phyloP scores from a whole-genome alignment of 2,797 vertebrate genomes.

The Enoplosus armatus region DNA sequence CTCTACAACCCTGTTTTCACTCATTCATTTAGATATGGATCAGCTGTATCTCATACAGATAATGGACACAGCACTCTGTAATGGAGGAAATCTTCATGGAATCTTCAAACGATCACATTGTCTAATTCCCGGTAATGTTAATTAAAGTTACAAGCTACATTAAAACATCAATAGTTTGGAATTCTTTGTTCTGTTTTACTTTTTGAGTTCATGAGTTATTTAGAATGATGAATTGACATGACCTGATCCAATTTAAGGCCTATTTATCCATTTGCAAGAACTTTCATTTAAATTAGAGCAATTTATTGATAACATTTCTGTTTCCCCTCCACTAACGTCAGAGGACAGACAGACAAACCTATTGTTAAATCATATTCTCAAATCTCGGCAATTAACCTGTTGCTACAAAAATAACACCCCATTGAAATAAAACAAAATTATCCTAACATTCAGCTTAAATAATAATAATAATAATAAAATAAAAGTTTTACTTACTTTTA shows the following conservation, averaged over 20 bases:
- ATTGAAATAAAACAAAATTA: not conserved
- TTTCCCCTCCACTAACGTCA: not conserved
- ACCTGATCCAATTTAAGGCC: not conserved
- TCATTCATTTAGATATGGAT: slow-evolving; percentile 41
- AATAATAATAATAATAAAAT: not conserved
- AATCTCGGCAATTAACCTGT: not conserved
- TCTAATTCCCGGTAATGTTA: slow-evolving; percentile 6
- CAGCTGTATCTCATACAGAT: slow-evolving; percentile 22
- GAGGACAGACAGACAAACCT: not conserved
- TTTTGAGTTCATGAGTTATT: not conserved
- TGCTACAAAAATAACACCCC: not conserved
- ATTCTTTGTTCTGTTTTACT: not conserved
- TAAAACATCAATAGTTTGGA: not conserved
- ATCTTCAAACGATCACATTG: slow-evolving; percentile 23
- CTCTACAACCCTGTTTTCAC: slow-evolving; percentile 24
- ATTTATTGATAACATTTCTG: not conserved
- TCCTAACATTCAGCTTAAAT: not conserved
- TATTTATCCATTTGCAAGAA: not conserved
- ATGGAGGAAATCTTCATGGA: slow-evolving; percentile 24
- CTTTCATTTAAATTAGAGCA: not conserved
- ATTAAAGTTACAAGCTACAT: not conserved
- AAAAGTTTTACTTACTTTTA: not conserved
- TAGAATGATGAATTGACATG: not conserved
- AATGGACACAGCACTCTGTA: slow-evolving; percentile 34
- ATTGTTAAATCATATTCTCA: not conserved